Evolutionary conservation across 2,888 invertebrate species (phyloP).

Genomic region (Lepidocyrtinus sp.): DNA sequence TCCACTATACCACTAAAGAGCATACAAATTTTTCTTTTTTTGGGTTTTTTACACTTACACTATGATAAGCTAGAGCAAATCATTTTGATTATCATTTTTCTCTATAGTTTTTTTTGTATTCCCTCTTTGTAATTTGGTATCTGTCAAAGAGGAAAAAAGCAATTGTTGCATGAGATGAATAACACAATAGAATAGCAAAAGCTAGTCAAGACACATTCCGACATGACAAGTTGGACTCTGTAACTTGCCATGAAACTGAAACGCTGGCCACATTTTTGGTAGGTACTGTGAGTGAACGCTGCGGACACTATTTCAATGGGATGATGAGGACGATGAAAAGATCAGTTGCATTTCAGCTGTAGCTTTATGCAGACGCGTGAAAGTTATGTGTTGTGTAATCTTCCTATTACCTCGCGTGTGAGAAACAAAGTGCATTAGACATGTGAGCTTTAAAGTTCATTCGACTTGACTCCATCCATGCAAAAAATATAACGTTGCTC

Average conservation of each 20-base stretch:
- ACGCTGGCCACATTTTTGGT: slow-evolving; percentile 2
- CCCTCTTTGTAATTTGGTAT: slow-evolving; percentile 2
- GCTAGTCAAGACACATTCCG: too few relatives aligned
- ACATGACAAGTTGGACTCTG: slow-evolving; percentile 1
- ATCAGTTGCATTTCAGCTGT: slow-evolving; percentile 60
- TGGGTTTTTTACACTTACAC: neutral
- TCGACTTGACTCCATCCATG: too few relatives aligned
- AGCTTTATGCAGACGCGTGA: slow-evolving; percentile 50
- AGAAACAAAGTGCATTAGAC: neutral
- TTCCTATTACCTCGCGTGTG: slow-evolving; percentile 4
- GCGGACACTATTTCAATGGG: neutral
- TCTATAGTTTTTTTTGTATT: slow-evolving; percentile 6
- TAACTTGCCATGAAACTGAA: slow-evolving; percentile 14
- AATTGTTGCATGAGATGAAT: neutral
- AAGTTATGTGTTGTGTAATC: neutral
- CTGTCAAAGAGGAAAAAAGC: neutral
- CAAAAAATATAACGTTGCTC: too few relatives aligned
- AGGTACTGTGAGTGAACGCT: neutral
- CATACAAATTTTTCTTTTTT: neutral
- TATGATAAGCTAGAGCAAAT: neutral
- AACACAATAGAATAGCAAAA: neutral
- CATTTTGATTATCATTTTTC: neutral
- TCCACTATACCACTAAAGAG: neutral
- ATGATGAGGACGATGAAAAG: slow-evolving; percentile 14
- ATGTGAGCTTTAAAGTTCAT: too few relatives aligned